These are phyloP conservation scores for Cranoglanis bouderius DNA, from an alignment of 2,113 vertebrate species.

Conservation along the genomic window DNA sequence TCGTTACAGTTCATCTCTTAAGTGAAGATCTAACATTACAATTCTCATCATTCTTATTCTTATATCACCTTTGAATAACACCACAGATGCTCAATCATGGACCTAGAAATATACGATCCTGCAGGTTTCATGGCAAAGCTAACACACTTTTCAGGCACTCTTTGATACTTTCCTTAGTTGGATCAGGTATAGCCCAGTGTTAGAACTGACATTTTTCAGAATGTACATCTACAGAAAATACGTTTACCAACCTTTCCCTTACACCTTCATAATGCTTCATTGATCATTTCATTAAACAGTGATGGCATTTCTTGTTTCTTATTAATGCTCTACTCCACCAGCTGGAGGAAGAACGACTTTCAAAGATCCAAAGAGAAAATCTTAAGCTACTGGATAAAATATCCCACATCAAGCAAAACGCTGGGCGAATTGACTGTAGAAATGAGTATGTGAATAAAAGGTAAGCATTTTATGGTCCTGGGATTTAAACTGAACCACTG, in stretches of 20 bases:
- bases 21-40: not conserved
- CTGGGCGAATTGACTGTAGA: slow-evolving; percentile 64
- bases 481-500: not conserved
- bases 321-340: slow-evolving; percentile 1
- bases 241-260: not conserved
- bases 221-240: not conserved
- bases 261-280: not conserved
- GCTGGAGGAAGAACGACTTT: slow-evolving; percentile 69
- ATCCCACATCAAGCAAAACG: slow-evolving; percentile 69
- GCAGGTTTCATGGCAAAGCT: not conserved
- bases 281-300: not conserved
- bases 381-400: slow-evolving; percentile 72
- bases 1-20: not conserved
- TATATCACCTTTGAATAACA: not conserved
- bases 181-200: not conserved
- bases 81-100: not conserved
- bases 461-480: slow-evolving; percentile 54
- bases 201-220: not conserved
- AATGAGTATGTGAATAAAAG: slow-evolving; percentile 69
- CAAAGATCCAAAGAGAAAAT: slow-evolving; percentile 72
- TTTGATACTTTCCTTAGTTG: not conserved
- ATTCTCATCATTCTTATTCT: not conserved
- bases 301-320: not conserved
- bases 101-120: not conserved
- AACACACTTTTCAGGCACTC: not conserved